Base-by-base conservation (phyloP, 2,113 vertebrate species). In the Takifugu bimaculatus region DNA sequence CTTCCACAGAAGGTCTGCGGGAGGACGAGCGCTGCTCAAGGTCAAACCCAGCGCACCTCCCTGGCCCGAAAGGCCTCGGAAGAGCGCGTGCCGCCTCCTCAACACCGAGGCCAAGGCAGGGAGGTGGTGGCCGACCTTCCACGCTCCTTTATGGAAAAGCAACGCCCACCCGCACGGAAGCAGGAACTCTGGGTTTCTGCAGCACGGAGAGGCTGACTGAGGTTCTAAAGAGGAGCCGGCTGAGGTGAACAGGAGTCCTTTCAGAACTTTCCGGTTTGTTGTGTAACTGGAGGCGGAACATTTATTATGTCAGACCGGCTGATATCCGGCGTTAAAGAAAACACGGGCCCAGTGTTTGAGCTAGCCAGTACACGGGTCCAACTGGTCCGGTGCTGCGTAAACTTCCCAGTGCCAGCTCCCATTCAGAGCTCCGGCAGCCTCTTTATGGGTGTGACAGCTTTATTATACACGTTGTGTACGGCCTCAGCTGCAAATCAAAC, bases 401-500 rank as follows among this genome's bases (percentile, higher is more conserved):
- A 71, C 59, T 76, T 68, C 57, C 13, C 66, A 9, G 65, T 66
- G 70, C 77, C 66, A 72, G 68, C 63, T 63, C 58, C 48, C 51
- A 52, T 68, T 72, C 45, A 55, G 54, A 57, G 57, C 57, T 57
- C 61, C 57, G 62, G 72, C 61, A 27, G 57, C 45, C 53, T 63
- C 76, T 83, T 80, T 74, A 71, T 75, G 78, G 75, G 70, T 69
- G 54, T 85, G 83, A 83, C 81, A 87, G 81, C 70, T 83, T 82
- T 79, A 79, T 83, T 83, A 68, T 76, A 57, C 27, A 64, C 68
- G 70, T 77, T 68, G 74, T 80, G 53, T 67, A 70, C 65, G 70
- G 63, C 57, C 13, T 69, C 57, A 71, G 77, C 72, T 6, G 69
- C 56, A 25, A 70, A 75, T 74, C 77, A 79, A 55, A 75, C 74